Evolutionary conservation across 2,113 vertebrate genomes (phyloP).

Genomic region (Oreochromis niloticus): DNA sequence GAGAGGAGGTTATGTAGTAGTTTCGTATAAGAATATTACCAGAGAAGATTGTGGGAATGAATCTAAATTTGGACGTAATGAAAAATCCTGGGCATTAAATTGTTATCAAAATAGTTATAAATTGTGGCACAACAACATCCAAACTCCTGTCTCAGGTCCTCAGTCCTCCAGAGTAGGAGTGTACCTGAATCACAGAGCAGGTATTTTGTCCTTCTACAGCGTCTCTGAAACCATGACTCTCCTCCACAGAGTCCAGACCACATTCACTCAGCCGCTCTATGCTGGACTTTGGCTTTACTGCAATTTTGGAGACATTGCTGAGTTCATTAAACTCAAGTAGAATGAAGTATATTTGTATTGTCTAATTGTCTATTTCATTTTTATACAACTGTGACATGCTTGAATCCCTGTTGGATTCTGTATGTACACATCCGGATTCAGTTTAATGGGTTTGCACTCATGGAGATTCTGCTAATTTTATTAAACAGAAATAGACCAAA

Average conservation of each 20-base stretch:
- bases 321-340: neutral
- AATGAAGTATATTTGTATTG: neutral
- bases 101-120: neutral
- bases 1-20: neutral
- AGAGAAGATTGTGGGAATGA: neutral
- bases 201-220: neutral
- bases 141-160: neutral
- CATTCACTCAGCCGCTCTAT: neutral
- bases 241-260: neutral
- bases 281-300: neutral
- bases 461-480: neutral
- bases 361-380: neutral
- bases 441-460: neutral
- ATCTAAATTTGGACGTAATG: neutral
- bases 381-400: neutral
- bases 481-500: neutral
- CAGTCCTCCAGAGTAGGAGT: neutral
- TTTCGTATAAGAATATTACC: neutral
- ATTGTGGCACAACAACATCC: neutral
- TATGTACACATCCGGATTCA: accelerated
- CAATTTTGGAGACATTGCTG: neutral
- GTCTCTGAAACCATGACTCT: neutral
- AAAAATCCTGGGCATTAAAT: neutral
- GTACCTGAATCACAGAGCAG: neutral
- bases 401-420: neutral